Base-by-base conservation (phyloP, 2,797 vertebrate species). In the Manis crassicaudata region DNA sequence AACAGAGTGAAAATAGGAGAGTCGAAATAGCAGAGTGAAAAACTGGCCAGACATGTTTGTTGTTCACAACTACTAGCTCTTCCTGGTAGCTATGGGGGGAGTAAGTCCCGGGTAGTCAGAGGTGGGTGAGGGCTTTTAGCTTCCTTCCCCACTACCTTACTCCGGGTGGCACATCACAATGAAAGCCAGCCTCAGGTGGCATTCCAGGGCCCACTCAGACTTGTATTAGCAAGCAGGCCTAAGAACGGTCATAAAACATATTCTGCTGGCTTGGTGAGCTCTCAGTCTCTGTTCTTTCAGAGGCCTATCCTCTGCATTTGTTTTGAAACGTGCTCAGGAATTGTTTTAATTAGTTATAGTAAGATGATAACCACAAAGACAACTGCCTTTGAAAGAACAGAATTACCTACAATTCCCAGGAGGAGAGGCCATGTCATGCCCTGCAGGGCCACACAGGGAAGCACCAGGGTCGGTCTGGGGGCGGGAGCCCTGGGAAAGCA, bases 171-270 rank as follows among this genome's bases (percentile, higher is more conserved):
- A 6, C 11, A 18, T 3, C 1, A 6, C 25, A 63, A 9, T 7
- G 37, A 63, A n/a, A 2, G 6, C 2, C 25, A 29, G 63, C 20
- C 46, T 56, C 17, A 10, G 17, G 37, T 5, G 18, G 20, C 65
- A 6, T n/a, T 20, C 46, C 13, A 18, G 18, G 2, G 10, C 46
- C 76, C 17, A 0, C 0, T 46, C 12, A 18, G 20, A 35, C 25
- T 37, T 13, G 3, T 6, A 6, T 25, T 10, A 40, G 23, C 81
- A 14, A 81, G 52, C 7, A 21, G 75, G n/a, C 25, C 1, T 21
- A 16, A 35, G 37, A 80, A 17, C 3, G 4, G 25, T 4, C 40
- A 6, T 16, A 6, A 7, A 5, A 11, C 27, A 1, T 0, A 18
- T 21, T 35, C 54, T n/a, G 5, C 18, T 7, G 8, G 23, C 27